These are phyloP conservation scores for Lucilia sericata DNA, from an alignment of 1,140 invertebrate genomes.

Conservation along the genomic window DNA sequence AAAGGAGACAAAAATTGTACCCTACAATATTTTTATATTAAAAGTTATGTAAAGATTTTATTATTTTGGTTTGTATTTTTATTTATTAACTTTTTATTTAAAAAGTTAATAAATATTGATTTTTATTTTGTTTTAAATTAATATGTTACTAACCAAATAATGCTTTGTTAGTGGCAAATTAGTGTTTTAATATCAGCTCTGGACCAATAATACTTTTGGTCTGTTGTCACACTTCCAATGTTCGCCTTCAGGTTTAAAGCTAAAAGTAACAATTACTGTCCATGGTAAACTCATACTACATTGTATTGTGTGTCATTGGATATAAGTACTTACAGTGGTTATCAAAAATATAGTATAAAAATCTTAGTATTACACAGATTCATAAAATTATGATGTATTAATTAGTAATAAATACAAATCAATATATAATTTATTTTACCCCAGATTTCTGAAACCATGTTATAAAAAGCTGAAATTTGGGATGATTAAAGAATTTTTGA, in stretches of 20 bases:
- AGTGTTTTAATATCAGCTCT: background rate
- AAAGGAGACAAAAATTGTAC: too few species aligned
- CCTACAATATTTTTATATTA: background rate
- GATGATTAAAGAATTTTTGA: too few species aligned
- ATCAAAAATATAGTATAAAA: background rate
- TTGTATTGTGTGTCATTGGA: background rate
- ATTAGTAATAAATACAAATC: too few species aligned
- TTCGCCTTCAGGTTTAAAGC: constrained; percentile 45
- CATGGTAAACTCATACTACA: background rate
- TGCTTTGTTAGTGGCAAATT: background rate
- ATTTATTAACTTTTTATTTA: too few species aligned
- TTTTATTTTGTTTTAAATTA: too few species aligned
- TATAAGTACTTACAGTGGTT: background rate
- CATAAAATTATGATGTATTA: too few species aligned
- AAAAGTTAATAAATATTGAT: too few species aligned
- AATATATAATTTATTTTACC: too few species aligned
- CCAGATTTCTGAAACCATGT: too few species aligned
- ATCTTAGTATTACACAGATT: too few species aligned
- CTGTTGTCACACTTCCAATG: constrained; percentile 7
- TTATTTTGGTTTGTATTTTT: too few species aligned
- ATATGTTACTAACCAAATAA: background rate
- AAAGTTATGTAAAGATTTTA: background rate
- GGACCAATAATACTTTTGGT: constrained; percentile 21
- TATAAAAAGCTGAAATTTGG: too few species aligned
- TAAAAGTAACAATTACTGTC: constrained; percentile 24